A percentile compares a stretch with the other conserved stretches of the same genome.
These are phyloP conservation scores for Machimus rusticus DNA, from an alignment of 2,888 invertebrate species.

Conservation along the genomic window DNA sequence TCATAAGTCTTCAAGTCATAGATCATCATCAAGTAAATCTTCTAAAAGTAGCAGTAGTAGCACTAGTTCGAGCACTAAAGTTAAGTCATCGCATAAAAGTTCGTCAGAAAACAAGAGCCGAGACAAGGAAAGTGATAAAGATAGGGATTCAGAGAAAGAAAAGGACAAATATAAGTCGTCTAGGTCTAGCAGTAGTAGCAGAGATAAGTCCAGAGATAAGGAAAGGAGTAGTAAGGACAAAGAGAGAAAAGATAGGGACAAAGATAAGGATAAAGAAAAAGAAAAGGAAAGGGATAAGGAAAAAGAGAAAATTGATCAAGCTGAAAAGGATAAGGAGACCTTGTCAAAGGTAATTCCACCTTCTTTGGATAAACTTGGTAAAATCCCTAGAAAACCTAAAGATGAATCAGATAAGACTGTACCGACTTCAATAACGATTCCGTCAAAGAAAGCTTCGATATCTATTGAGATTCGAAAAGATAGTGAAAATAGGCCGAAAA, in stretches of 20 bases:
- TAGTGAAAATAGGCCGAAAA: conserved; percentile 76
- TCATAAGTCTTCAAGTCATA: conserved; percentile 50
- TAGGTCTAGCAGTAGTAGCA: conserved; percentile 53
- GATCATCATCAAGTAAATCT: conserved; percentile 51
- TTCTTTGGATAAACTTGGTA: conserved; percentile 76
- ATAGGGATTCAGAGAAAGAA: conserved; percentile 55
- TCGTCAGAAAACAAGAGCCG: conserved; percentile 58
- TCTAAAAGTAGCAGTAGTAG: conserved; percentile 53
- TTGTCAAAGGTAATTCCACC: conserved; percentile 73
- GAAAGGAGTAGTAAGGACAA: conserved; percentile 54
- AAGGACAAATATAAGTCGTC: conserved; percentile 49
- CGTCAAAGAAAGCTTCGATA: conserved; percentile 73
- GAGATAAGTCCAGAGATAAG: conserved; percentile 53
- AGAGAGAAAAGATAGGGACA: conserved; percentile 41
- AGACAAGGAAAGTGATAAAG: conserved; percentile 65
- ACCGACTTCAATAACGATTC: conserved; percentile 59
- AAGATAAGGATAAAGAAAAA: conserved; percentile 49
- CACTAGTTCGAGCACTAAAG: conserved; percentile 52
- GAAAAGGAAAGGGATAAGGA: conserved; percentile 49
- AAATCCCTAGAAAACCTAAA: conserved; percentile 76
- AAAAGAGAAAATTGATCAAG: conserved; percentile 61
- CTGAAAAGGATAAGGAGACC: conserved; percentile 74
- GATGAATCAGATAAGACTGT: conserved; percentile 58
- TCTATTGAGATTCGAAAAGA: conserved; percentile 82
- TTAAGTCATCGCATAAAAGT: conserved; percentile 51